Evolutionary conservation across 2,888 invertebrate species (phyloP).

Genomic region (Hoplodrina ambigua): DNA sequence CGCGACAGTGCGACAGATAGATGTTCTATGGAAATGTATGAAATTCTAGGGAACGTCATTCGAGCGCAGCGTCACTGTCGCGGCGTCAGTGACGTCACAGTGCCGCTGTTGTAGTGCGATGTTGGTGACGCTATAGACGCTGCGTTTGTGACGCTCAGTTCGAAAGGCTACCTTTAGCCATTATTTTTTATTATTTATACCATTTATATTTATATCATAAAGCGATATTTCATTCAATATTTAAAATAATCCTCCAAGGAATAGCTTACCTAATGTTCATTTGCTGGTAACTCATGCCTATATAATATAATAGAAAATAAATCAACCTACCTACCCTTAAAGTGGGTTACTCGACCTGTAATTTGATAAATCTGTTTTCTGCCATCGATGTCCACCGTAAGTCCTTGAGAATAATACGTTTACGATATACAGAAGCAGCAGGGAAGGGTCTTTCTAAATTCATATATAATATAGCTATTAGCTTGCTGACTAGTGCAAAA

Average conservation of each 20-base stretch:
- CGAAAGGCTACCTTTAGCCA: too few species aligned
- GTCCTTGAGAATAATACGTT: constrained; percentile 51
- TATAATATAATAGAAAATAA: constrained; percentile 41
- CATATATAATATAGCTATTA: constrained; percentile 32
- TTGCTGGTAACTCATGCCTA: constrained; percentile 10
- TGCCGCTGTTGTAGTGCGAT: too few species aligned
- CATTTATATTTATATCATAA: too few species aligned
- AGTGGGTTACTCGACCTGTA: constrained; percentile 53
- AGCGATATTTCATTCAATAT: too few species aligned
- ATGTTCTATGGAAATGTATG: too few species aligned
- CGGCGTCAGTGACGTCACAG: too few species aligned
- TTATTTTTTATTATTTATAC: too few species aligned
- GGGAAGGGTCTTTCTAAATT: constrained; percentile 44
- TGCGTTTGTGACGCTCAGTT: too few species aligned
- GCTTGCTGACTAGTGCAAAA: constrained; percentile 29
- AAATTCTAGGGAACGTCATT: too few species aligned
- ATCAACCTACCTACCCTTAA: constrained; percentile 41
- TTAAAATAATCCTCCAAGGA: background rate
- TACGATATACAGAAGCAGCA: constrained; percentile 25
- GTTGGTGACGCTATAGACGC: too few species aligned
- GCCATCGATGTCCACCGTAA: constrained; percentile 46
- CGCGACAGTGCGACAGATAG: too few species aligned
- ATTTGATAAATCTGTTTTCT: constrained; percentile 56
- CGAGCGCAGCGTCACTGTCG: too few species aligned
- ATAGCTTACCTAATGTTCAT: background rate